Percentiles rank a stretch among this genome's conserved stretches.
Conservation (phyloP, 2,113 vertebrate species). For the Electrona antarctica region DNA sequence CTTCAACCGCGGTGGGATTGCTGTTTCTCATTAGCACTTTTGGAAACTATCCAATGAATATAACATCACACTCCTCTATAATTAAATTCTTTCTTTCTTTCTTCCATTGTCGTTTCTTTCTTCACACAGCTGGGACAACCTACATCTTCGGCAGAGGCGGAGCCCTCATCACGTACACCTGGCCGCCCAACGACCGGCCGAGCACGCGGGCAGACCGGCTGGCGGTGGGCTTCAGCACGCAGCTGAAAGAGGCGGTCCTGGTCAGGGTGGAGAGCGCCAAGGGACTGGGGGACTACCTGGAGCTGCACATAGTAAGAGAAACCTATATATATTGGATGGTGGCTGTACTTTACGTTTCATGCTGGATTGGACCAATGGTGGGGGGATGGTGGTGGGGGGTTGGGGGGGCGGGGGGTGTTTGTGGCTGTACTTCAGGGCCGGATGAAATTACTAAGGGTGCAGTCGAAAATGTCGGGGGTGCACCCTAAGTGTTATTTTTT, state of each 20-base stretch:
- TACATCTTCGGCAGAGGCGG: slow-evolving; percentile 94
- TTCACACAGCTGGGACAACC: slow-evolving; percentile 88
- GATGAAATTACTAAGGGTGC: no score
- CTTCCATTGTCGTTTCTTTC: slow-evolving; percentile 25
- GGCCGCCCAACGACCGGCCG: slow-evolving; percentile 93
- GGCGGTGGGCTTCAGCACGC: slow-evolving; percentile 94
- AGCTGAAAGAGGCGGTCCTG: slow-evolving; percentile 89
- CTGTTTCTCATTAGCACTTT: no score
- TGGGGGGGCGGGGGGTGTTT: no score
- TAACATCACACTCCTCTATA: no score
- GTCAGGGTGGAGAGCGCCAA: slow-evolving; percentile 92
- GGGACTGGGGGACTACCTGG: slow-evolving; percentile 90
- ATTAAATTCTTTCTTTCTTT: no score
- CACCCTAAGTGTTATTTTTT: no score
- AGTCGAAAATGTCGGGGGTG: no score
- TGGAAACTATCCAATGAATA: no score
- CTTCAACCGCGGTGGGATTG: no score
- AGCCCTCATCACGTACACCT: slow-evolving; percentile 93
- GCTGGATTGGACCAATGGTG: no score
- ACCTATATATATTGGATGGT: no score
- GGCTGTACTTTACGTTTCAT: no score
- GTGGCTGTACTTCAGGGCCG: background rate
- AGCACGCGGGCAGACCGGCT: slow-evolving; percentile 94
- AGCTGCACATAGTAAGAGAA: slow-evolving; percentile 91
- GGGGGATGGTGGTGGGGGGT: background rate